A percentile compares a stretch with the other conserved stretches of the same genome.
Conservation (phyloP, 1,140 invertebrate genomes). For the Melitaea cinxia region DNA sequence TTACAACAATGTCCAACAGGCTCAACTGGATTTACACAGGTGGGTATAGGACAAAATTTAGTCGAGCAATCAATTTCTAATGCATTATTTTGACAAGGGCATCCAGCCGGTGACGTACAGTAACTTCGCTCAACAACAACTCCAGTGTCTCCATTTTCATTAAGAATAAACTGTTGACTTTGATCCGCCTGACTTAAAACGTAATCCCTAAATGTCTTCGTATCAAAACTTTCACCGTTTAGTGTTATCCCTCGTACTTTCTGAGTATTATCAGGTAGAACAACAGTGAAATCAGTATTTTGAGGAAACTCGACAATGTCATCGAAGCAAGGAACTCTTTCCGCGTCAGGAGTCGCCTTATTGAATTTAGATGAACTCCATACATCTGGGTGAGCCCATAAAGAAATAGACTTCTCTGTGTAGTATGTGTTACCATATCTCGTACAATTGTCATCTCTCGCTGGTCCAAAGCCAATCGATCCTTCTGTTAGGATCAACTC, state of each 20-base stretch:
- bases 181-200: conserved; percentile 20
- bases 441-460: conserved; percentile 53
- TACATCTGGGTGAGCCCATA: conserved; percentile 61
- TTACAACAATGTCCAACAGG: conserved; percentile 70
- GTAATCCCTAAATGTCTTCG: conserved; percentile 24
- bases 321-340: conserved; percentile 66
- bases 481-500: conserved; percentile 56
- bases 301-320: conserved; percentile 59
- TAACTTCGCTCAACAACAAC: conserved; percentile 32
- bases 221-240: conserved; percentile 34
- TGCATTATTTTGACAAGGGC: conserved; percentile 57
- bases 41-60: conserved; percentile 59
- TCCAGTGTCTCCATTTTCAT: conserved; percentile 33
- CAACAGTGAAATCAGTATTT: conserved; percentile 46
- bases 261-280: conserved; percentile 48
- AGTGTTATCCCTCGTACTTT: conserved; percentile 45
- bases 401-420: conserved; percentile 45
- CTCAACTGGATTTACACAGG: conserved; percentile 60
- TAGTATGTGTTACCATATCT: conserved; percentile 53
- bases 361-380: conserved; percentile 68
- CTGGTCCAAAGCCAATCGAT: conserved; percentile 48
- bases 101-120: conserved; percentile 55
- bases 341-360: conserved; percentile 68
- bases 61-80: conserved; percentile 54
- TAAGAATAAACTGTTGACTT: conserved; percentile 51